Evolutionary conservation across 2,113 vertebrate species (phyloP).

Genomic region (Poecilia latipinna): DNA sequence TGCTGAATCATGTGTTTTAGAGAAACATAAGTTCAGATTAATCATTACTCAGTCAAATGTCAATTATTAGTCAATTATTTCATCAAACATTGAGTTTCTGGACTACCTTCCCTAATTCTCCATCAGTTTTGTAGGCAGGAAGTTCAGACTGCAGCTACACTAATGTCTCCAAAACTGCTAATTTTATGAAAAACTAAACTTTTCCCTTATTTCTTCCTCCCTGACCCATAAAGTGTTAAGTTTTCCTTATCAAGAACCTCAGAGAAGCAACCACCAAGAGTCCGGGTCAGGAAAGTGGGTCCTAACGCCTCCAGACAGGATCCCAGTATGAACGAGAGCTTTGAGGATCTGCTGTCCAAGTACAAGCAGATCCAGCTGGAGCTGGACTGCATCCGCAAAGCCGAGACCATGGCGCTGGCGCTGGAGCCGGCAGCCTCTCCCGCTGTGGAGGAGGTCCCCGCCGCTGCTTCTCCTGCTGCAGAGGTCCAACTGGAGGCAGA

Average conservation of each 20-base stretch:
- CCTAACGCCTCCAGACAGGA: slow-evolving; percentile 82
- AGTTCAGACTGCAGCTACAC: too few relatives aligned
- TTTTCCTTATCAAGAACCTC: slow-evolving; percentile 43
- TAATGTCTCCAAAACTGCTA: too few relatives aligned
- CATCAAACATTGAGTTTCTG: background rate
- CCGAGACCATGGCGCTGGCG: slow-evolving; percentile 91
- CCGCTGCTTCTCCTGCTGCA: slow-evolving; percentile 58
- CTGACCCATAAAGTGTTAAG: background rate
- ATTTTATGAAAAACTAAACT: too few relatives aligned
- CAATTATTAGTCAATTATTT: background rate
- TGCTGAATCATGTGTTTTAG: too few relatives aligned
- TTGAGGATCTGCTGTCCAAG: slow-evolving; percentile 94
- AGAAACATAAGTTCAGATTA: background rate
- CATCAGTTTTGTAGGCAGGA: background rate
- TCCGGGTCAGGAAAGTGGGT: slow-evolving; percentile 80
- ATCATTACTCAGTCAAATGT: background rate
- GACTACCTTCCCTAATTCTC: background rate
- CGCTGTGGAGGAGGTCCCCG: slow-evolving; percentile 49
- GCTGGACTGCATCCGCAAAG: slow-evolving; percentile 94
- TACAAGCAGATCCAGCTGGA: slow-evolving; percentile 97
- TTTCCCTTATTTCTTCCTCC: too few relatives aligned
- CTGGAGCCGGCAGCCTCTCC: slow-evolving; percentile 82
- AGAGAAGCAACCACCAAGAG: slow-evolving; percentile 87
- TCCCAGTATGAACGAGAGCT: slow-evolving; percentile 89
- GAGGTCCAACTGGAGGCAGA: slow-evolving; percentile 67